Conservation (phyloP, 2,888 invertebrate species). For the Protonemura montana region DNA sequence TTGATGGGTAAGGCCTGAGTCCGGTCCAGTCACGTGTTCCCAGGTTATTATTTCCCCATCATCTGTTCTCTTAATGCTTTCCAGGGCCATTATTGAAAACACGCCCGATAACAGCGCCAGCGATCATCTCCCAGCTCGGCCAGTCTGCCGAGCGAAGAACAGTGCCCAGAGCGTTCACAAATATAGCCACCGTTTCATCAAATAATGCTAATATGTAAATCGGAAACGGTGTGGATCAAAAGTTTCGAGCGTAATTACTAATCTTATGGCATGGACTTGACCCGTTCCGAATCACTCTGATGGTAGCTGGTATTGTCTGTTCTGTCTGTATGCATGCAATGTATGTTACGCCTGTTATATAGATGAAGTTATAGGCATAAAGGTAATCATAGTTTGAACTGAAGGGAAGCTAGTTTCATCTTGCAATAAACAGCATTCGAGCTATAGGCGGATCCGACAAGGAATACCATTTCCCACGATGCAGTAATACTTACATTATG, state of each 20-base stretch:
- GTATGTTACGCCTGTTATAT: neutral
- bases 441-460: neutral
- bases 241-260: neutral
- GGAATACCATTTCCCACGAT: neutral
- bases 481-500: too few species aligned
- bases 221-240: conserved; percentile 1
- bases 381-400: neutral
- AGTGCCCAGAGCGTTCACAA: neutral
- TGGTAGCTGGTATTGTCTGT: neutral
- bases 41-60: conserved; percentile 25
- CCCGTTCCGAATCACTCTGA: conserved; percentile 15
- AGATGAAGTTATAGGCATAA: neutral
- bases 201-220: conserved; percentile 29
- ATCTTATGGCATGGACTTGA: neutral
- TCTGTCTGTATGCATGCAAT: too few species aligned
- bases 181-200: conserved; percentile 37
- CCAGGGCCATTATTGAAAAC: conserved; percentile 18
- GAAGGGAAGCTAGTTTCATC: neutral
- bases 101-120: neutral
- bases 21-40: conserved; percentile 13
- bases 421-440: neutral
- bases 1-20: neutral
- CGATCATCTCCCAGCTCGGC: neutral
- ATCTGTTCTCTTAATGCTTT: neutral
- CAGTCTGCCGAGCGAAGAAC: too few species aligned